Evolutionary conservation across 2,113 vertebrate genomes (phyloP).

Genomic region (Scartelaos histophorus): DNA sequence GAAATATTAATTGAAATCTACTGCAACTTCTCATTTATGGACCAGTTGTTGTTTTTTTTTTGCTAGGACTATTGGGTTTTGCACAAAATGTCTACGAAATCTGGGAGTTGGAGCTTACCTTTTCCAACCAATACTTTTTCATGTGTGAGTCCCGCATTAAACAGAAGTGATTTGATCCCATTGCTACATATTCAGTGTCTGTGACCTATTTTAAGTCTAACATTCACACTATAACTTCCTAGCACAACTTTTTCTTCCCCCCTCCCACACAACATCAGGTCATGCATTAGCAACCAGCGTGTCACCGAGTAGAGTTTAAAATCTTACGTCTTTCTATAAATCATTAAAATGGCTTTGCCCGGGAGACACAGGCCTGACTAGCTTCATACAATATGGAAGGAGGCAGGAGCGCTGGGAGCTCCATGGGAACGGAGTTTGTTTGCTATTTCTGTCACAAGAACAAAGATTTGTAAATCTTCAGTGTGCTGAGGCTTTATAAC

Average conservation of each 20-base stretch:
- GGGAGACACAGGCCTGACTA: constrained; percentile 38
- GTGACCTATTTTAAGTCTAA: neutral
- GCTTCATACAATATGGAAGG: constrained; percentile 44
- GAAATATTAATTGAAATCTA: neutral
- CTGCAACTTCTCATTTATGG: too few relatives aligned
- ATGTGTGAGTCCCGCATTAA: constrained; percentile 3
- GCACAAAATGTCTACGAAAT: too few relatives aligned
- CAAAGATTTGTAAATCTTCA: constrained; percentile 25
- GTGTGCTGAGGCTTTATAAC: constrained; percentile 11
- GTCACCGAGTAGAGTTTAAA: constrained; percentile 25
- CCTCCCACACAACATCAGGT: constrained; percentile 8
- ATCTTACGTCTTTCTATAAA: constrained; percentile 42
- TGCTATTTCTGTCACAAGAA: constrained; percentile 27
- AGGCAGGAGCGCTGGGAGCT: constrained; percentile 33
- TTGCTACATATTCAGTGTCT: neutral
- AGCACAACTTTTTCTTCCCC: neutral
- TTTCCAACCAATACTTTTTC: too few relatives aligned
- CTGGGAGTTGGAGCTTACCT: too few relatives aligned
- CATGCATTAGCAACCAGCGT: constrained; percentile 14
- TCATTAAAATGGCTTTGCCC: constrained; percentile 54
- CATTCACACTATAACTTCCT: neutral
- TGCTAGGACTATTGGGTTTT: too few relatives aligned
- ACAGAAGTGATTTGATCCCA: constrained; percentile 1
- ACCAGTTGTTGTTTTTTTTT: too few relatives aligned
- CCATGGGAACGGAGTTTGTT: constrained; percentile 30